Base-by-base conservation (phyloP, 37 sponge, comb jelly and placozoan species). In the Hormiphora californensis region DNA sequence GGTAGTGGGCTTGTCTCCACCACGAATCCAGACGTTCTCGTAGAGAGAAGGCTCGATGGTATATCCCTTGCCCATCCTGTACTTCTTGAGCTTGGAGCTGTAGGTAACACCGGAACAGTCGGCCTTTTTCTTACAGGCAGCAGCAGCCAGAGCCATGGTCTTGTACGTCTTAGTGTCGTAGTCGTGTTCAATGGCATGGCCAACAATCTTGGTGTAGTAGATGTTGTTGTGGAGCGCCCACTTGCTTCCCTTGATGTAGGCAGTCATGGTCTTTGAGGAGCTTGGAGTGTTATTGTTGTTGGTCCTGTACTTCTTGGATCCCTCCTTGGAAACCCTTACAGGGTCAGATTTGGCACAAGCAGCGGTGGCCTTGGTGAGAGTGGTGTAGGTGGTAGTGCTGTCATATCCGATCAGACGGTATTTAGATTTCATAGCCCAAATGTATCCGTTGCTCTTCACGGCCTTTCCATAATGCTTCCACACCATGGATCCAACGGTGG, bases 351-450 rank as follows among this genome's bases (percentile, higher is more conserved):
- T 12, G 27, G n/a, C 61, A 57, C 61, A 57, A 57, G 61, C 61
- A 5, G n/a, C 27, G 23, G 61, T 57, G 61, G 61, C 61, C 4
- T 57, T 30, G 27, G 61, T 28, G 30, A 57, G n/a, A 57, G 30
- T 57, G 61, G 61, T 57, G 61, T 57, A 57, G 27, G 61, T 57
- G 30, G n/a, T 57, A 30, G n/a, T 57, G n/a, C 27, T 30, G n/a
- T 57, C 61, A 15, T 57, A 57, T 4, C 61, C 61, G 7, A 30
- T 15, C 23, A 57, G 23, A 28, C 61, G n/a, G n/a, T 15, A 57
- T 25, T 15, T 15, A 4, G 61, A 4, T 12, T 4, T 57, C 61
- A 28, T 57, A 15, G 61, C 61, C 61, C 61, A 57, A 23, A 57
- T 5, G n/a, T 57, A 57, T 28, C n/a, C n/a, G 7, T 57, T 30